Evolutionary conservation across 2,797 vertebrate genomes (phyloP).

Genomic region (Rhodeus uyekii): DNA sequence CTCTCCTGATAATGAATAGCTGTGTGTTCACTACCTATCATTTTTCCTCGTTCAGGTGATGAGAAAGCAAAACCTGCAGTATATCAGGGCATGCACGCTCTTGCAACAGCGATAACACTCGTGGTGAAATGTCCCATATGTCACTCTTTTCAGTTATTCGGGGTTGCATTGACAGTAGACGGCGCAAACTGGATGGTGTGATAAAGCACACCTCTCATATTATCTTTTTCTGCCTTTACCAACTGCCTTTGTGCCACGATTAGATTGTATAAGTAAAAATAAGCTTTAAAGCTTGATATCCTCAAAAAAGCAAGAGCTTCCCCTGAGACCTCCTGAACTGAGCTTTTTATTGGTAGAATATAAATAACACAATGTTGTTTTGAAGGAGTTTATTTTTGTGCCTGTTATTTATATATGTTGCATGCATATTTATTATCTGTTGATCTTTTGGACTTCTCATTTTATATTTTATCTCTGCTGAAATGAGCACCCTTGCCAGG

Average conservation of each 20-base stretch:
- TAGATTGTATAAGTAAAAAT: slow-evolving; percentile 27
- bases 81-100: background rate
- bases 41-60: slow-evolving; percentile 29
- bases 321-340: slow-evolving; percentile 46
- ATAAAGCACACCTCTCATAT: slow-evolving; percentile 7
- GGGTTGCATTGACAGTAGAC: background rate
- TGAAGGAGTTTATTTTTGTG: slow-evolving; percentile 13
- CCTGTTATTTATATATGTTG: slow-evolving; percentile 20
- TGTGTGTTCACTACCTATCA: slow-evolving; percentile 5
- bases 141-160: slow-evolving; percentile 19
- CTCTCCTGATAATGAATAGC: slow-evolving; percentile 49
- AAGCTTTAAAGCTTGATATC: slow-evolving; percentile 54
- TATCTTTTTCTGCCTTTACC: slow-evolving; percentile 7
- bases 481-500: background rate
- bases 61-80: slow-evolving; percentile 17
- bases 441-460: background rate
- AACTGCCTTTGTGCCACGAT: slow-evolving; percentile 15
- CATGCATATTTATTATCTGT: background rate
- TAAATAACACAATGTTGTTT: slow-evolving; percentile 37
- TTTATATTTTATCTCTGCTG: background rate
- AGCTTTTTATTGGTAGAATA: slow-evolving; percentile 53
- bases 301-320: slow-evolving; percentile 54
- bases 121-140: slow-evolving; percentile 19
- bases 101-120: slow-evolving; percentile 26
- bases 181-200: background rate